Conservation (phyloP, 2,888 invertebrate species). For the Endotricha flammealis region DNA sequence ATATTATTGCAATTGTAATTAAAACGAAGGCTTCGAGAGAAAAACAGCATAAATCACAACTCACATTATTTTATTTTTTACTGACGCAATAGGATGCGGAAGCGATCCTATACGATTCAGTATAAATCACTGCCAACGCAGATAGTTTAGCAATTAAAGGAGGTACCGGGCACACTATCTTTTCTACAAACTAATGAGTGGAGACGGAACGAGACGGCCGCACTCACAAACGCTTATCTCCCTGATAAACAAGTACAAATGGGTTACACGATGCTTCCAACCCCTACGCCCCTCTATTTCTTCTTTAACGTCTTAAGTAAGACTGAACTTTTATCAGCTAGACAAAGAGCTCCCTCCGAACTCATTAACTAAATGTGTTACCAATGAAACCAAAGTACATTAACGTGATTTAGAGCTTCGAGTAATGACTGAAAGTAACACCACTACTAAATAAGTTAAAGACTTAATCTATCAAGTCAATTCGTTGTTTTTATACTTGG, state of each 20-base stretch:
- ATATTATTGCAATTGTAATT: too few species aligned
- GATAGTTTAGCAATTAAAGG: constrained; percentile 66
- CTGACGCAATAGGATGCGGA: constrained; percentile 10
- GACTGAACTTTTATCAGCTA: constrained; percentile 55
- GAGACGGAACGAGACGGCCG: constrained; percentile 49
- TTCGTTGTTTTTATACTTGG: too few species aligned
- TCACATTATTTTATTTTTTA: too few species aligned
- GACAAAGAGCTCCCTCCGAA: constrained; percentile 45
- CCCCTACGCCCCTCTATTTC: constrained; percentile 54
- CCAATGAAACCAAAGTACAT: constrained; percentile 29
- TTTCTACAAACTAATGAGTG: constrained; percentile 60
- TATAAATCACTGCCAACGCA: constrained; percentile 46
- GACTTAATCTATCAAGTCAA: too few species aligned
- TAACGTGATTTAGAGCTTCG: constrained; percentile 14
- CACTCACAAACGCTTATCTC: constrained; percentile 61
- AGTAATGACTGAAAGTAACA: constrained; percentile 21
- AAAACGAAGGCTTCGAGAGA: too few species aligned
- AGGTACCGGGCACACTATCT: constrained; percentile 57
- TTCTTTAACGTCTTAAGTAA: constrained; percentile 60
- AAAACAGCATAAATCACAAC: too few species aligned
- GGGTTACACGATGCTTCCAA: constrained; percentile 60
- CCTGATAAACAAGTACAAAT: constrained; percentile 73
- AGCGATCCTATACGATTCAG: constrained; percentile 29
- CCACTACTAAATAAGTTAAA: constrained; percentile 20
- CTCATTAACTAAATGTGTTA: constrained; percentile 53